phyloP scores from a whole-genome alignment of 2,113 vertebrate species.

The Noctilio leporinus region DNA sequence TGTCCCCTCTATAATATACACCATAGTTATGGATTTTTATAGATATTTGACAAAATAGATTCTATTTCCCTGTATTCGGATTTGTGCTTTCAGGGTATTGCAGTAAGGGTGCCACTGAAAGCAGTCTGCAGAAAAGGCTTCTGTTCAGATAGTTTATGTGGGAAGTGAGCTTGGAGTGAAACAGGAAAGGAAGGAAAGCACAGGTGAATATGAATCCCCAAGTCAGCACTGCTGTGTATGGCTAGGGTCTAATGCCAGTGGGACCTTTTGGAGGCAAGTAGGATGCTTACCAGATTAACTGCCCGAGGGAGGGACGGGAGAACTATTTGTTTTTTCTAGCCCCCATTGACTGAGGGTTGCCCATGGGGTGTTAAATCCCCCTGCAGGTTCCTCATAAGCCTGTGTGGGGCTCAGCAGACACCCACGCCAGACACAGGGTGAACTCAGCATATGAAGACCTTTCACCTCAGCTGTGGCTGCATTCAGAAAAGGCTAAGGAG shows the following conservation, averaged over 20 bases:
- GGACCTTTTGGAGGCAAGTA: fast-evolving
- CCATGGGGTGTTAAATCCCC: fast-evolving
- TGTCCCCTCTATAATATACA: neutral
- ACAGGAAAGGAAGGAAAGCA: neutral
- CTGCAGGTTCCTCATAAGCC: neutral
- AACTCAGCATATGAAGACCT: neutral
- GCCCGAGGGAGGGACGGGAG: neutral
- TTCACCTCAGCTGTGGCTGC: fast-evolving
- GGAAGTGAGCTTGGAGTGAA: neutral
- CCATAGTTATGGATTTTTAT: neutral
- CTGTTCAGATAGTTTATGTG: neutral
- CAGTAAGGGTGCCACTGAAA: neutral
- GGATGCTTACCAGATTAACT: neutral
- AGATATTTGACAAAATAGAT: neutral
- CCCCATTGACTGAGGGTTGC: neutral
- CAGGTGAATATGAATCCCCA: neutral
- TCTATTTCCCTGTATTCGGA: neutral
- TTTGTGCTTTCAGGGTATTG: neutral
- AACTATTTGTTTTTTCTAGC: neutral
- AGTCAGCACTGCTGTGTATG: neutral
- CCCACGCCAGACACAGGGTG: fast-evolving
- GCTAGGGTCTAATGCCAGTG: fast-evolving
- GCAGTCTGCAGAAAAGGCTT: neutral
- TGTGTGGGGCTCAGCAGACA: no score
- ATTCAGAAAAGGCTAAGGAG: neutral